Evolutionary conservation across 2,888 invertebrate species (phyloP), one percentile per base, ranked within the genome.

Genomic region (Cheilosia soror): DNA sequence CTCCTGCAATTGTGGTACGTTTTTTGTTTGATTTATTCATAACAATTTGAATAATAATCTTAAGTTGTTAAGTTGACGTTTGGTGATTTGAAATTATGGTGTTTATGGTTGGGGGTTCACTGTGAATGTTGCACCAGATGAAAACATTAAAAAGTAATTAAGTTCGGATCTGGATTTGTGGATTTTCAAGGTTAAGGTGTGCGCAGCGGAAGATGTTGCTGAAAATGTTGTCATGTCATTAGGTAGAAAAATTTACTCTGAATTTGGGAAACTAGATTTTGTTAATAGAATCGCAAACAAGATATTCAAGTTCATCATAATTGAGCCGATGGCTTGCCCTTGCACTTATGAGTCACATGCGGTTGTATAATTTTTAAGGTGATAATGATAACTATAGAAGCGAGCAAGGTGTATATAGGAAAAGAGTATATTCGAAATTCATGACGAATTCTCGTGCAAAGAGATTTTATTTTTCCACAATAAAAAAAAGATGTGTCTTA

Each of bases 1-100:
- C 47, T 63, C 87, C 55, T 87, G 87, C 75, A 84, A 85, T 85
- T 87, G 87, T 85, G 87, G 87, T 87, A 87, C 72, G 87, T 87
- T 73, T 73, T 47, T 25, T 33, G 15, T 27, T 51, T 13, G 13
- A 20, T 60, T 65, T 55, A 44, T 4, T 29, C 37, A 40, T 44
- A 68, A 60, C 58, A 72, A 73, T 86, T 73, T 65, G 40, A 86
- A 82, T 80, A 68, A 71, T 72, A 31, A 76, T 76, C 71, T 71
- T 58, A 65, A 49, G 63, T 69, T 27, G 13, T 71, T 58, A 65
- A 49, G 63, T 69, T 27, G 13, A 58, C 44, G 68, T 40, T 40
- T 37, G n/a, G 15, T 20, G 57, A 66, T 53, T 47, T 27, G 7
- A 31, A 53, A 55, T 51, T 15, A 71, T n/a, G 11, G 7, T n/a